Base-by-base conservation (phyloP, 2,888 invertebrate genomes). In the Dorcus hopei region DNA sequence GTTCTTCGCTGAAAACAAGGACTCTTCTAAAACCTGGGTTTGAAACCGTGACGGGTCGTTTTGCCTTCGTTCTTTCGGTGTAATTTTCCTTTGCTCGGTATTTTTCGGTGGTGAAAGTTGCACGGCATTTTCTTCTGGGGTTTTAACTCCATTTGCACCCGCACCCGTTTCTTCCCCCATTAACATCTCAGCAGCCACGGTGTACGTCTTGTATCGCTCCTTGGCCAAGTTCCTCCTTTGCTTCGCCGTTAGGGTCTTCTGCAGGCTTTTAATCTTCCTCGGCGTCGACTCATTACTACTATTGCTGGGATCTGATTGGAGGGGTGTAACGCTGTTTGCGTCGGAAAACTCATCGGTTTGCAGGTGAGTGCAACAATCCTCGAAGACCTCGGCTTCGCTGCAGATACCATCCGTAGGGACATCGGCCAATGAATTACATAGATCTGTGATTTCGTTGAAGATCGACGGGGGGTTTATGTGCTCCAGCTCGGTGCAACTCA, bases 171-270 rank as follows among this genome's bases (percentile, higher is more conserved):
- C 79, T 59, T 79, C 78, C 49, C 78, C 77, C 67, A 79, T 80
- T 2, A 82, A 79, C 70, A 86, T 78, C 58, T 83, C 84, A 1
- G 84, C 87, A 0, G 86, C 87, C 42, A 93, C 90, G 0, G 91
- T 92, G 72, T 93, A 93, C 0, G 93, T 93, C 73, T 88, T 89
- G 73, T 87, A 92, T 60, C 93, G 84, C 68, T 93, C 91, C 72
- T 90, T 90, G 2, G 88, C 85, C 40, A 88, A 76, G 65, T 85
- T 86, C 42, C 93, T 80, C 70, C 88, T 88, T 72, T 92, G 91
- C 75, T 90, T 92, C 0, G 91, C 90, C 0, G 91, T 92, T 58
- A 90, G 71, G 45, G 79, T 76, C 1, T 78, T 72, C 66, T 79
- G 79, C 54, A 80, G 76, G 6, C 26, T 33, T 33, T 33, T 33